Percentiles rank a stretch among this genome's conserved stretches.
Evolutionary conservation across 2,113 vertebrate genomes (phyloP).

Genomic region (Triplophysa rosa): DNA sequence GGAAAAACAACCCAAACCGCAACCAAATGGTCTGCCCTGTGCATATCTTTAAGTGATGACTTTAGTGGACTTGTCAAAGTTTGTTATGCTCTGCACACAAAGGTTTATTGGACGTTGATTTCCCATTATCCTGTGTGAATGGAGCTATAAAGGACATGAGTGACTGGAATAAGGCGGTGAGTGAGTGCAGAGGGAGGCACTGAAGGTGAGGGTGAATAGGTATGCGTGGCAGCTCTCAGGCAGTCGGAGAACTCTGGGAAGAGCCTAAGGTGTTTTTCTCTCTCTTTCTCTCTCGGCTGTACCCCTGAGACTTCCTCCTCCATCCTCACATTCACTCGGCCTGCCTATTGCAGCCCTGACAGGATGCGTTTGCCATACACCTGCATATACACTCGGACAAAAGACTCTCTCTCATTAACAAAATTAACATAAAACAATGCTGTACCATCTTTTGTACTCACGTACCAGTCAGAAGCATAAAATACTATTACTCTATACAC

Average conservation of each 20-base stretch:
- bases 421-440: neutral
- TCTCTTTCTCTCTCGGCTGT: slow-evolving; percentile 14
- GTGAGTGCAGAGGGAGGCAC: neutral
- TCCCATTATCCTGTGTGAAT: slow-evolving; percentile 4
- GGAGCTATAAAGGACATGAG: slow-evolving; percentile 24
- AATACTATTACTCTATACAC: no score
- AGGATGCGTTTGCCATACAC: slow-evolving; percentile 18
- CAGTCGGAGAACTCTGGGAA: slow-evolving; percentile 18
- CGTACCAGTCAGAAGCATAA: neutral
- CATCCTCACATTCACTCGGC: slow-evolving; percentile 7
- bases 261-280: slow-evolving; percentile 26
- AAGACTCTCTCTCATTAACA: slow-evolving; percentile 1
- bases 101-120: slow-evolving; percentile 22
- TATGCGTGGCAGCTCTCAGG: slow-evolving; percentile 11
- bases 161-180: slow-evolving; percentile 20
- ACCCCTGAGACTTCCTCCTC: slow-evolving; percentile 34
- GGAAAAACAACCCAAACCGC: slow-evolving; percentile 8
- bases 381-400: neutral
- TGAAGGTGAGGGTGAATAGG: slow-evolving; percentile 18
- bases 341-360: slow-evolving; percentile 21
- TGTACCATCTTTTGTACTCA: neutral
- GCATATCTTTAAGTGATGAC: neutral
- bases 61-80: slow-evolving; percentile 6
- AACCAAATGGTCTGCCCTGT: slow-evolving; percentile 10
- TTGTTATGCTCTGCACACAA: slow-evolving; percentile 29